Conservation (phyloP, 2,113 vertebrate species). For the Epinephelus cyanopodus region DNA sequence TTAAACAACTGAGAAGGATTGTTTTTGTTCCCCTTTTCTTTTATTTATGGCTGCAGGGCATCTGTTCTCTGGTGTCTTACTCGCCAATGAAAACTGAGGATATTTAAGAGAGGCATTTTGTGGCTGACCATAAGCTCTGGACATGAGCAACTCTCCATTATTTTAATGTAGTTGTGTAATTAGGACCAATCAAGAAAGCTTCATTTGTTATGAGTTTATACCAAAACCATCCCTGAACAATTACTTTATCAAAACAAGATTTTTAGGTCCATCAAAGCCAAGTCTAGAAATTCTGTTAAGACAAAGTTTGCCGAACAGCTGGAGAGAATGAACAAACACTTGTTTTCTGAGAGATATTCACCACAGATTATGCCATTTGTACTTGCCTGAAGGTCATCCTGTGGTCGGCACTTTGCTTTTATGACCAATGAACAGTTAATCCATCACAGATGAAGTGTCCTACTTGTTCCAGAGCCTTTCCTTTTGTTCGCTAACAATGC, state of each 20-base stretch:
- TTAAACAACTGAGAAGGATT: conserved; percentile 72
- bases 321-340: conserved; percentile 67
- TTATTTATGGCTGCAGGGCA: conserved; percentile 16
- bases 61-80: conserved; percentile 50
- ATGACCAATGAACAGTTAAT: conserved; percentile 71
- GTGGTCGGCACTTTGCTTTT: conserved; percentile 60
- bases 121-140: conserved; percentile 18
- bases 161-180: background rate
- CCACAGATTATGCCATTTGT: conserved; percentile 65
- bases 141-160: conserved; percentile 14
- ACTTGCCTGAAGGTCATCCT: conserved; percentile 61
- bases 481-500: conserved; percentile 33
- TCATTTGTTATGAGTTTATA: conserved; percentile 10
- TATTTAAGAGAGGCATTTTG: conserved; percentile 44
- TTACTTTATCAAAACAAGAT: conserved; percentile 23
- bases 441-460: conserved; percentile 66
- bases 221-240: conserved; percentile 18
- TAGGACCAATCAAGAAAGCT: conserved; percentile 23
- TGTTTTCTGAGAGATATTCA: conserved; percentile 60
- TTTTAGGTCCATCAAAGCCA: conserved; percentile 29
- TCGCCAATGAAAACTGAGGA: conserved; percentile 45
- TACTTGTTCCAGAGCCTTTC: conserved; percentile 33
- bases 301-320: conserved; percentile 47
- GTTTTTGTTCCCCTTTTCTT: conserved; percentile 48
- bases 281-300: conserved; percentile 4